Conservation (phyloP, 1,140 invertebrate species). For the Camponotus vicinus region DNA sequence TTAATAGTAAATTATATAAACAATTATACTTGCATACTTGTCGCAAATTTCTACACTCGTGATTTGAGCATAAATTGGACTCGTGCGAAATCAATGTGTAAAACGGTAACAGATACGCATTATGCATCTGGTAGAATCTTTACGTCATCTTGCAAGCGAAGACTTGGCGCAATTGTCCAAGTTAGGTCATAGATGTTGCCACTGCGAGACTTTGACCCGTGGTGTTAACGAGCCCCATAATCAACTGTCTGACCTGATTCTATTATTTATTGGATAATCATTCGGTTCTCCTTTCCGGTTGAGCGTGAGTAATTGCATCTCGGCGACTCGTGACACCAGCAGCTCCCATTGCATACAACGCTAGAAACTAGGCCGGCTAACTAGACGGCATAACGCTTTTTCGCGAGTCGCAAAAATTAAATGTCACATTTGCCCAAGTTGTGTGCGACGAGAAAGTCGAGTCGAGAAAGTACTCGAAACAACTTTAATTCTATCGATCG, state of each 20-base stretch:
- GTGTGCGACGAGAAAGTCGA: neutral
- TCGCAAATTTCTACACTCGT: conserved; percentile 38
- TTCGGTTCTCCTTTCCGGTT: conserved; percentile 37
- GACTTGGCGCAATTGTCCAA: neutral
- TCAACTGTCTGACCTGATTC: conserved; percentile 75
- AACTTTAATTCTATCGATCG: neutral
- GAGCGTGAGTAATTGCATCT: conserved; percentile 16
- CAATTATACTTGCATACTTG: neutral
- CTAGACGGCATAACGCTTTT: conserved; percentile 43
- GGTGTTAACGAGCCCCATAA: conserved; percentile 66
- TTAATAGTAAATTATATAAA: too few species aligned
- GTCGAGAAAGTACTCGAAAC: neutral
- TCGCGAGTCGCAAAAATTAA: conserved; percentile 40
- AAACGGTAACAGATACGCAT: neutral
- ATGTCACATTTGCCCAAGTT: neutral
- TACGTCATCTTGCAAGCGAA: neutral
- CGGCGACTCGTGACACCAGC: conserved; percentile 33
- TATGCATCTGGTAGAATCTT: conserved; percentile 13
- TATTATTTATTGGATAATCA: conserved; percentile 68
- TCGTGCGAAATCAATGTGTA: conserved; percentile 31
- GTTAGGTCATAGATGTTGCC: conserved; percentile 33
- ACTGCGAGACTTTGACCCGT: conserved; percentile 75
- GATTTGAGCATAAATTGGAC: conserved; percentile 60
- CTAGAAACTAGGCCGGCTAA: conserved; percentile 38
- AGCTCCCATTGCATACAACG: conserved; percentile 51